These are phyloP conservation scores for Oostethus manadensis DNA, from an alignment of 2,113 vertebrate genomes.

Conservation along the genomic window DNA sequence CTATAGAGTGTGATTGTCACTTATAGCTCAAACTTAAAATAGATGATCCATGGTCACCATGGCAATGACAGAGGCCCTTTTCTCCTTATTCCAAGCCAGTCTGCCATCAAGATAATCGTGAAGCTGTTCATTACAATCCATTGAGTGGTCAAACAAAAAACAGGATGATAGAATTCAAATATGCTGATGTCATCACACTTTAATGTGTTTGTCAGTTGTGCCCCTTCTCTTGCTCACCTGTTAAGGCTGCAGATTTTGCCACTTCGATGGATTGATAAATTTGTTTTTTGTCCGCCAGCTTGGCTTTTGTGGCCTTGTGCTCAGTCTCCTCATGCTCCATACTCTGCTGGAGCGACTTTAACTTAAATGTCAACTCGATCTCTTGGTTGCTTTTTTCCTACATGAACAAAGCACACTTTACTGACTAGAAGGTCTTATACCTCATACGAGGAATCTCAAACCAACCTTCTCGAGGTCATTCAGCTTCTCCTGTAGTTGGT, in stretches of 20 bases:
- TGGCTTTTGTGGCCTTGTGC: constrained; percentile 86
- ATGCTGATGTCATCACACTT: background rate
- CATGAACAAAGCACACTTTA: constrained; percentile 12
- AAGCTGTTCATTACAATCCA: too few relatives aligned
- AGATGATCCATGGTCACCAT: background rate
- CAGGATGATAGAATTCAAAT: too few relatives aligned
- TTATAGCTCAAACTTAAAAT: background rate
- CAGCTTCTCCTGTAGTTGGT: constrained; percentile 83
- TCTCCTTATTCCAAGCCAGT: background rate
- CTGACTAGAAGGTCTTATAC: background rate
- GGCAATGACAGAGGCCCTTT: background rate
- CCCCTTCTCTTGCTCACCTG: constrained; percentile 68
- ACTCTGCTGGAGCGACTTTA: constrained; percentile 89
- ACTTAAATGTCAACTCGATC: constrained; percentile 92
- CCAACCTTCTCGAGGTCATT: constrained; percentile 86
- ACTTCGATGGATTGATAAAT: constrained; percentile 89
- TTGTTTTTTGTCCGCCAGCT: constrained; percentile 84
- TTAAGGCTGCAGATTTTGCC: constrained; percentile 90
- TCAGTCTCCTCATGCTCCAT: constrained; percentile 92
- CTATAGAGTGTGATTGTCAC: background rate
- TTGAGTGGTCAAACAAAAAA: too few relatives aligned
- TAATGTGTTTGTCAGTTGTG: background rate
- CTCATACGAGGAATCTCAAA: background rate
- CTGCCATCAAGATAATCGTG: too few relatives aligned
- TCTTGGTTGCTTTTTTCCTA: constrained; percentile 94